Conservation (phyloP, 2,113 vertebrate genomes). For the Cromileptes altivelis region DNA sequence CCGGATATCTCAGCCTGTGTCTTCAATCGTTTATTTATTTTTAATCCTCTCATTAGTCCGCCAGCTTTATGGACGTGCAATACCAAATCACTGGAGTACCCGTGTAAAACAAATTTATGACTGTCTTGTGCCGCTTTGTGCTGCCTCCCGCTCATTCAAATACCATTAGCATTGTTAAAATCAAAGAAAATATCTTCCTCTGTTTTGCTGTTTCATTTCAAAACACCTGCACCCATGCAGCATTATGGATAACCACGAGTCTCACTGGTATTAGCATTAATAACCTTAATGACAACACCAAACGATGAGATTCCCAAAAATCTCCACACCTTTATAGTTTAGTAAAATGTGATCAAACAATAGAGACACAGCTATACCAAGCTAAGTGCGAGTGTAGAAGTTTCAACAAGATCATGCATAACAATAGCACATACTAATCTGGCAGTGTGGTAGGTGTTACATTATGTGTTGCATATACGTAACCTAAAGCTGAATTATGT, state of each 20-base stretch:
- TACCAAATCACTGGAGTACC: not conserved
- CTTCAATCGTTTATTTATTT: too few relatives aligned
- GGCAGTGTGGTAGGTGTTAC: conserved; percentile 28
- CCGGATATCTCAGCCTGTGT: too few relatives aligned
- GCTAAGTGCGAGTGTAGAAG: not conserved
- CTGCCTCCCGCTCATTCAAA: not conserved
- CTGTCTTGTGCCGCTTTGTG: not conserved
- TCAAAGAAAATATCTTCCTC: too few relatives aligned
- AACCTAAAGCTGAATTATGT: conserved; percentile 18
- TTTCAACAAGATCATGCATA: not conserved
- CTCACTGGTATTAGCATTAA: not conserved
- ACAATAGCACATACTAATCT: not conserved
- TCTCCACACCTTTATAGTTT: not conserved
- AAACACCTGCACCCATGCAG: too few relatives aligned
- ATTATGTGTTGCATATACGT: conserved; percentile 2
- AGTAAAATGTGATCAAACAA: not conserved
- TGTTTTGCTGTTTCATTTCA: too few relatives aligned
- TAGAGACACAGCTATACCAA: not conserved
- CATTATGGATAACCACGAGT: too few relatives aligned
- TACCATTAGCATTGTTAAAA: not conserved
- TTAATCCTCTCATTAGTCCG: too few relatives aligned
- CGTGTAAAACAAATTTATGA: too few relatives aligned
- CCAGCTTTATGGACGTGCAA: not conserved
- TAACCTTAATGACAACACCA: not conserved
- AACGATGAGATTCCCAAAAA: too few relatives aligned